A percentile compares a stretch with the other conserved stretches of the same genome.
These are phyloP conservation scores for Coregonus ussuriensis DNA, from an alignment of 2,797 vertebrate genomes.

Conservation along the genomic window DNA sequence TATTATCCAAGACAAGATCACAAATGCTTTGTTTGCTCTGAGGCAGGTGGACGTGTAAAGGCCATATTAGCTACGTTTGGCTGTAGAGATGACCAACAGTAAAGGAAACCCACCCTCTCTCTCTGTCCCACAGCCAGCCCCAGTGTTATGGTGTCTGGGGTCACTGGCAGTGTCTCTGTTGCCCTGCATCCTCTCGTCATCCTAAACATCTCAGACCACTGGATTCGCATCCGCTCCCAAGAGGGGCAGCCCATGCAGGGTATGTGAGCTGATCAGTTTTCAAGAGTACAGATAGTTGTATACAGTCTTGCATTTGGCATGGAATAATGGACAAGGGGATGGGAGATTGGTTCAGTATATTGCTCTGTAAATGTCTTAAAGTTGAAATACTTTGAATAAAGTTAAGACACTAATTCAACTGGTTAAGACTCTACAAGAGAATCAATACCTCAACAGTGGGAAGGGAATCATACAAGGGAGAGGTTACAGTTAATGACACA, in stretches of 20 bases:
- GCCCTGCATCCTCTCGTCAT: slow-evolving; percentile 93
- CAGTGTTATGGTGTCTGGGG: slow-evolving; percentile 91
- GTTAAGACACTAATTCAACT: no score
- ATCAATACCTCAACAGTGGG: no score
- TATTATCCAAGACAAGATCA: not conserved
- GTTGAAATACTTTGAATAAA: no score
- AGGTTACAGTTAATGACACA: not conserved
- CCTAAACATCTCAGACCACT: slow-evolving; percentile 96
- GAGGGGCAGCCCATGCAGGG: slow-evolving; percentile 87
- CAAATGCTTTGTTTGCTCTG: not conserved
- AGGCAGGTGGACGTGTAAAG: not conserved
- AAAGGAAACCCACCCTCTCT: not conserved
- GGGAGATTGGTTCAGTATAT: no score
- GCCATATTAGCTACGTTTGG: not conserved
- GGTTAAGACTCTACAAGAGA: no score
- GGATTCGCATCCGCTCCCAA: slow-evolving; percentile 92
- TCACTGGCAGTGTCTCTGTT: slow-evolving; percentile 91
- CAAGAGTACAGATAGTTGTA: not conserved
- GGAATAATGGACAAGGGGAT: not conserved
- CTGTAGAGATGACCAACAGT: not conserved
- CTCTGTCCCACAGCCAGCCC: slow-evolving; percentile 64
- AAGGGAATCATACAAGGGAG: no score
- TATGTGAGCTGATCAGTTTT: slow-evolving; percentile 34
- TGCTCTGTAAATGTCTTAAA: no score
- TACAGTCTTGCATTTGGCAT: no score